A percentile compares a stretch with the other conserved stretches of the same genome.
These are phyloP conservation scores for Lordiphosa fenestrarum DNA, from an alignment of 2,888 invertebrate species.

Conservation along the genomic window DNA sequence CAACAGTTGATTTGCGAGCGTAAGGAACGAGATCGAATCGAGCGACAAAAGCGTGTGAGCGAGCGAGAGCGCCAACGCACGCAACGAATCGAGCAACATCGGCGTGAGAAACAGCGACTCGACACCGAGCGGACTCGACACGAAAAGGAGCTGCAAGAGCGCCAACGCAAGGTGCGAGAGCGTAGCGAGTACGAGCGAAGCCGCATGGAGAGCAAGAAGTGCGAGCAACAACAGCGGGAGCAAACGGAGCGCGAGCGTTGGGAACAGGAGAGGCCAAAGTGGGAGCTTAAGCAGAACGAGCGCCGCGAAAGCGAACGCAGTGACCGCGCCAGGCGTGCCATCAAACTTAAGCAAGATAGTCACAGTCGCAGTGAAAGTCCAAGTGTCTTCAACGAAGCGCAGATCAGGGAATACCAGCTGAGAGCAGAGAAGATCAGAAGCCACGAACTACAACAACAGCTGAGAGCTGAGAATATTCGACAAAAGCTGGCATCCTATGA, in stretches of 20 bases:
- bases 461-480: not conserved
- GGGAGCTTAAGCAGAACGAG: not conserved
- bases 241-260: not conserved
- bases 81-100: not conserved
- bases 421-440: not conserved
- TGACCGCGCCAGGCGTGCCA: not conserved
- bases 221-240: not conserved
- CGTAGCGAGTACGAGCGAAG: constrained; percentile 23
- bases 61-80: not conserved
- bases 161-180: constrained; percentile 16
- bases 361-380: not conserved
- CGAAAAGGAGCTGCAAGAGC: constrained; percentile 7
- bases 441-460: not conserved
- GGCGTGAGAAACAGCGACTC: constrained; percentile 1
- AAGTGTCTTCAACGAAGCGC: not conserved
- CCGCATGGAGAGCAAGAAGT: not conserved
- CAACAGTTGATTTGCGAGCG: constrained; percentile 6
- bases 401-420: not conserved
- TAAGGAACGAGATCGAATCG: constrained; percentile 1
- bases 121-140: not conserved
- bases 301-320: constrained; percentile 1
- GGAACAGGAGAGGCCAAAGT: not conserved
- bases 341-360: not conserved
- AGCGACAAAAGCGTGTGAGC: constrained; percentile 1
- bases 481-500: not conserved